Base-by-base conservation (phyloP, 2,888 invertebrate species). In the Salticus scenicus region DNA sequence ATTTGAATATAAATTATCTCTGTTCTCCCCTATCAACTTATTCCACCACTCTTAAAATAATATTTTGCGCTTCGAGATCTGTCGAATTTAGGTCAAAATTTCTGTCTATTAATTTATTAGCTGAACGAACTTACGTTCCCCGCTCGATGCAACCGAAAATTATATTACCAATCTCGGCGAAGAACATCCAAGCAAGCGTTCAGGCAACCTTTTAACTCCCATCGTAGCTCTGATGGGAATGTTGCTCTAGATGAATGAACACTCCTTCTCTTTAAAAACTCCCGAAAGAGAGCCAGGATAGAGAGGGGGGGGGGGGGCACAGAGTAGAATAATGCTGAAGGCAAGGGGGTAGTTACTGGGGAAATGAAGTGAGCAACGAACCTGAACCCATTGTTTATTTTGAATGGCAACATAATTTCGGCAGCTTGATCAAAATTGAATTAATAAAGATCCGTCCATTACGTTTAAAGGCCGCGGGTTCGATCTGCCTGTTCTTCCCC, bases 391-490 rank as follows among this genome's bases (percentile, higher is more conserved):
- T 83, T 87, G 87, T 87, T 87, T 87, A 83, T 87, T 87, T 83
- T 87, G 83, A 87, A 83, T 87, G 87, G 87, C 83, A 87, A 87
- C 87, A 87, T 87, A 87, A 87, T 87, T 87, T 83, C 79, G 71
- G 83, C 79, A 83, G 87, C 83, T 87, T 87, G 87, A 87, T 87
- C 83, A 87, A 87, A 87, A 87, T 87, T 83, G 87, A 80, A 87
- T 87, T 87, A 87, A 87, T 87, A 87, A 83, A 87, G 87, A 87
- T 87, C 87, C 83, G 75, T 74, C 87, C 87, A 87, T 87, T 87
- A 87, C 76, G 80, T 87, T 87, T 87, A 83, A 80, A 87, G 87
- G 82, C 81, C 79, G 86, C 67, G 78, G 84, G 78, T 85, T 85
- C 84, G 86, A 75, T 80, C 80, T 71, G 47, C 14, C 28, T 33